Conservation (phyloP, 23 tunicate genomes). For the Ciona savignyi region DNA sequence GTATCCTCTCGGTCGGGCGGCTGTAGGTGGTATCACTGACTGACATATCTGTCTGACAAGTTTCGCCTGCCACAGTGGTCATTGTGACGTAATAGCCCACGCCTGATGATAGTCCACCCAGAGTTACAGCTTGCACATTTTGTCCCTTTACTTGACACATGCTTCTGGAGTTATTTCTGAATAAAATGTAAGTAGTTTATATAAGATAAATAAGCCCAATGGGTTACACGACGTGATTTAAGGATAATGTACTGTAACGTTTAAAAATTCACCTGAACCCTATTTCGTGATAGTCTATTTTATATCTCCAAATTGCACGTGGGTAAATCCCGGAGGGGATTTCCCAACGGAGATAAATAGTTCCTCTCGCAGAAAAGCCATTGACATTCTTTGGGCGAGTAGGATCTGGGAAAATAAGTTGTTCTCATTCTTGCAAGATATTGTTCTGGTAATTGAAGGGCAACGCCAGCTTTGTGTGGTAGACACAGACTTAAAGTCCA, state of each 20-base stretch:
- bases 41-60: not conserved
- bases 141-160: not conserved
- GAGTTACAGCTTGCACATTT: conserved; percentile 5
- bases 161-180: not conserved
- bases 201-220: too few relatives aligned
- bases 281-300: not conserved
- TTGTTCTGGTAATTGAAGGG: too few relatives aligned
- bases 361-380: conserved; percentile 7
- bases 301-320: not conserved
- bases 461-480: too few relatives aligned
- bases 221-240: too few relatives aligned
- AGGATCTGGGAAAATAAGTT: conserved; percentile 1
- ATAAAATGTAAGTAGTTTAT: too few relatives aligned
- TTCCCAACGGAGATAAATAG: conserved; percentile 11
- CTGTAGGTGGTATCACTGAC: conserved; percentile 16
- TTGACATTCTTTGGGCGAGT: conserved; percentile 1
- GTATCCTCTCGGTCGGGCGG: conserved; percentile 8
- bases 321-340: conserved; percentile 1
- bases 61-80: conserved; percentile 3
- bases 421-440: too few relatives aligned
- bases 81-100: conserved; percentile 1
- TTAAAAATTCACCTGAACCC: too few relatives aligned
- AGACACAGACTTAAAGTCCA: not conserved
- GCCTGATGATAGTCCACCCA: conserved; percentile 3
- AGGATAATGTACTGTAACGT: too few relatives aligned